phyloP scores from a whole-genome alignment of 2,113 vertebrate species.

The Taurulus bubalis region DNA sequence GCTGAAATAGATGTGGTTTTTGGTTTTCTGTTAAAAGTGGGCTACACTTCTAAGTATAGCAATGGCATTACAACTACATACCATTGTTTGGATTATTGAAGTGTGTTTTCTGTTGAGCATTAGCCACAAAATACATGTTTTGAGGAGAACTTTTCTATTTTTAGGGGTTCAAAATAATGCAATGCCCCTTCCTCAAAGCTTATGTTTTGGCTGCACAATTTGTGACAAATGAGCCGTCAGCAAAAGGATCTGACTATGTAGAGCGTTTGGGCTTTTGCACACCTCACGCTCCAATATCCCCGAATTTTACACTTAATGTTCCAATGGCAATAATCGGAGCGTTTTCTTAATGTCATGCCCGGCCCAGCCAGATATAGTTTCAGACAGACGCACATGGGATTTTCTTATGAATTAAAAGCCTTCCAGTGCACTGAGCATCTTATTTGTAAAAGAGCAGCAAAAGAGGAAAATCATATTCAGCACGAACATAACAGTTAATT shows the following conservation, averaged over 20 bases:
- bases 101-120: slow-evolving; percentile 56
- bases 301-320: slow-evolving; percentile 31
- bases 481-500: slow-evolving; percentile 33
- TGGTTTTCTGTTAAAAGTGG: slow-evolving; percentile 79
- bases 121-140: slow-evolving; percentile 42
- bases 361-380: background rate
- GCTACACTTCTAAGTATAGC: slow-evolving; percentile 74
- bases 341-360: background rate
- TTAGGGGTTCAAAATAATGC: slow-evolving; percentile 42
- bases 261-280: slow-evolving; percentile 27
- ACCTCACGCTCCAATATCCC: slow-evolving; percentile 12
- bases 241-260: slow-evolving; percentile 26
- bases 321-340: slow-evolving; percentile 20
- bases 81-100: slow-evolving; percentile 77
- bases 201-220: slow-evolving; percentile 27
- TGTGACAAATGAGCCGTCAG: slow-evolving; percentile 47
- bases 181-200: slow-evolving; percentile 7
- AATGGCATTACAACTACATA: slow-evolving; percentile 73
- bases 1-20: slow-evolving; percentile 84
- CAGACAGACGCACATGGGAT: background rate
- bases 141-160: slow-evolving; percentile 16
- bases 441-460: slow-evolving; percentile 27
- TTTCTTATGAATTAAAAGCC: background rate
- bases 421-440: background rate
- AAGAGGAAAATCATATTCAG: slow-evolving; percentile 15